Conservation (phyloP, 2,797 vertebrate species). For the Threskiornis aethiopicus region DNA sequence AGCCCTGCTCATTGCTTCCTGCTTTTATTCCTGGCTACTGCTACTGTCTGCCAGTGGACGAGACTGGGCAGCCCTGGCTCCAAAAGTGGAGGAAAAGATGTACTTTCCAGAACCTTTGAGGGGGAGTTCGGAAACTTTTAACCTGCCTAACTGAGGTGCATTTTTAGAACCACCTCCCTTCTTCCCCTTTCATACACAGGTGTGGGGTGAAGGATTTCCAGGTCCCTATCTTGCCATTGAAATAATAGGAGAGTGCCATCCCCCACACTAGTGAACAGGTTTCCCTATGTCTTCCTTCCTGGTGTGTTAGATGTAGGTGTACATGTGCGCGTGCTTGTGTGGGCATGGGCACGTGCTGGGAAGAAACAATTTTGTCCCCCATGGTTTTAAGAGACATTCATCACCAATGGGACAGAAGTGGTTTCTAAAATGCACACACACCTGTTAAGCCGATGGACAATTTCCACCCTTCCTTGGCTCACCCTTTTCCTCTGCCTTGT, state of each 20-base stretch:
- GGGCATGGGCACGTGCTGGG: background rate
- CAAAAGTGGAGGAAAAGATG: background rate
- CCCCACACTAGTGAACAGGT: background rate
- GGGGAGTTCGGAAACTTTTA: background rate
- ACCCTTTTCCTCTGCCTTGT: background rate
- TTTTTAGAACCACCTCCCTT: background rate
- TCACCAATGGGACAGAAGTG: background rate
- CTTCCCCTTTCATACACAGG: background rate
- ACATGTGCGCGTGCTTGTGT: rapidly evolving
- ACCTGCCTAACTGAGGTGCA: background rate
- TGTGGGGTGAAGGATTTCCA: background rate
- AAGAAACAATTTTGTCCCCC: background rate
- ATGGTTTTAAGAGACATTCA: background rate
- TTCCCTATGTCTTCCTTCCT: background rate
- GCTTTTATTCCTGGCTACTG: background rate
- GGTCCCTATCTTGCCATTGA: background rate
- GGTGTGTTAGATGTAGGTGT: background rate
- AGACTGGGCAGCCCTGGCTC: background rate
- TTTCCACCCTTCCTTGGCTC: background rate
- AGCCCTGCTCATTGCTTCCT: background rate
- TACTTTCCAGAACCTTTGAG: background rate
- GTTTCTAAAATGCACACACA: background rate
- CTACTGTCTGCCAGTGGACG: background rate
- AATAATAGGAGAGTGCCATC: background rate
- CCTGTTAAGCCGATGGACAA: background rate